Conservation (phyloP, 64 coral and sea anemone species). For the Montipora foliosa region DNA sequence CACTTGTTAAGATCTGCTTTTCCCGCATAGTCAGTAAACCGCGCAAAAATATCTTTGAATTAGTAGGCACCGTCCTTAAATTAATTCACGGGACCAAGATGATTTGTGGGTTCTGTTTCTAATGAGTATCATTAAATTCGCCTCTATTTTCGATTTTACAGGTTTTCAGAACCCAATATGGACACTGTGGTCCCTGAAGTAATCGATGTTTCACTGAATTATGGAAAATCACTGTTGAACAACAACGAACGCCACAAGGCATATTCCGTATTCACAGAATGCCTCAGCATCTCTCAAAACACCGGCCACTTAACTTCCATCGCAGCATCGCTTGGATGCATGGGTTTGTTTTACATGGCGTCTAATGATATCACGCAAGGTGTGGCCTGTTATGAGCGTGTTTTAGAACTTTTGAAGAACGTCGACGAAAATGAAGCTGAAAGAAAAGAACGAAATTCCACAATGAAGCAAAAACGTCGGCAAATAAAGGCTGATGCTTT, state of each 20-base stretch:
- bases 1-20: too few species aligned
- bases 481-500: constrained; percentile 11
- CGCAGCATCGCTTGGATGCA: not conserved
- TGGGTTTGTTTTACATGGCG: constrained; percentile 4
- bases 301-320: not conserved
- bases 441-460: not conserved
- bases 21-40: too few species aligned
- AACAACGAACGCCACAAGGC: not conserved
- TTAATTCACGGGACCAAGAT: too few species aligned
- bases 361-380: not conserved
- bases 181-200: not conserved
- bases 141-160: too few species aligned
- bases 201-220: constrained; percentile 10
- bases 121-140: not conserved
- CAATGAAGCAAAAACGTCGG: not conserved
- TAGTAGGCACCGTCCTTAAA: too few species aligned
- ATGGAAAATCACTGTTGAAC: not conserved
- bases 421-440: not conserved
- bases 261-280: constrained; percentile 18
- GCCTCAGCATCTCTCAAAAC: constrained; percentile 14
- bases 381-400: not conserved
- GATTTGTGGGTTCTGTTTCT: too few species aligned
- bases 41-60: too few species aligned
- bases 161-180: not conserved
- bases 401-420: constrained; percentile 8